Conservation (phyloP, 2,797 vertebrate genomes). For the Smutsia temminckii region DNA sequence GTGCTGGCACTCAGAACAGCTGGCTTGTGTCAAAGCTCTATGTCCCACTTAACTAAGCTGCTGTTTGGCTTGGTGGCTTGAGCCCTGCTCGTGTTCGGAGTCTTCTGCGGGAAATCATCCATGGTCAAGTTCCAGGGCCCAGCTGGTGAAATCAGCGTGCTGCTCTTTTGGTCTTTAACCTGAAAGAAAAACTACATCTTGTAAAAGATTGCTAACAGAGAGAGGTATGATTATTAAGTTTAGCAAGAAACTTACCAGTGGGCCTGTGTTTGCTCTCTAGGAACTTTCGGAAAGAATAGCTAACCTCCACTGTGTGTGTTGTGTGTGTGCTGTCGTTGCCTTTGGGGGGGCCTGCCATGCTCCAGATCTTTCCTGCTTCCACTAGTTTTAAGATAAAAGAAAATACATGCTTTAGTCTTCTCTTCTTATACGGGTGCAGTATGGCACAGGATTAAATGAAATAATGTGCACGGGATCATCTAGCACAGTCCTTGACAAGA, state of each 20-base stretch:
- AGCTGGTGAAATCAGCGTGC: slow-evolving; percentile 48
- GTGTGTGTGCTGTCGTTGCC: not conserved
- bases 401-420: not conserved
- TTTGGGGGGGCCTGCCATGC: not conserved
- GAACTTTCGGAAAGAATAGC: not conserved
- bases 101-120: slow-evolving; percentile 54
- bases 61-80: slow-evolving; percentile 60
- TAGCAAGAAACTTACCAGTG: not conserved
- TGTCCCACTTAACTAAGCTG: slow-evolving; percentile 59
- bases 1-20: slow-evolving; percentile 56
- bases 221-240: not conserved
- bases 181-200: slow-evolving; percentile 59
- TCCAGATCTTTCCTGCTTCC: not conserved
- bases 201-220: slow-evolving; percentile 20
- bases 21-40: slow-evolving; percentile 58
- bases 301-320: not conserved
- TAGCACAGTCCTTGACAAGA: not conserved
- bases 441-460: not conserved
- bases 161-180: slow-evolving; percentile 64
- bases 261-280: not conserved
- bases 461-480: not conserved
- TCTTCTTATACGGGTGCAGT: not conserved
- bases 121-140: slow-evolving; percentile 61
- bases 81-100: slow-evolving; percentile 33
- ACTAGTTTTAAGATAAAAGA: not conserved